Evolutionary conservation across 2,888 invertebrate species (phyloP), one percentile per base, ranked within the genome.

Genomic region (Calameuta pallipes): DNA sequence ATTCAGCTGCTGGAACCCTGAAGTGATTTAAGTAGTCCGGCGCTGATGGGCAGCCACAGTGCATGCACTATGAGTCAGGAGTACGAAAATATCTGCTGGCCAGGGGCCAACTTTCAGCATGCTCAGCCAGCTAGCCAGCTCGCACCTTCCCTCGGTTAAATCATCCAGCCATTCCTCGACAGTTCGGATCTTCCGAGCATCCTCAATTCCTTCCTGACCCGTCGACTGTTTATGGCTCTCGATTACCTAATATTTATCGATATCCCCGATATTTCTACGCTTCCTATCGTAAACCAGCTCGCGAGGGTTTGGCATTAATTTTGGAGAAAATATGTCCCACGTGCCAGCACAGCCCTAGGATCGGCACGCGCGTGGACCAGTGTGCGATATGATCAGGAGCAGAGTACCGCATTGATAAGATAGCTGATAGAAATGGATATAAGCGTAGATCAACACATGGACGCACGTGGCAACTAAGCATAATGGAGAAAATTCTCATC

Each of bases 81-180:
- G 80, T 81, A 86, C 84, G 85, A 86, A 87, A 89, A 89, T 89
- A 88, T 88, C 84, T 83, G 80, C 84, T 89, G 89, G 89, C 87
- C 82, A 78, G 75, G 78, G 82, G 88, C 89, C 89, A 89, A 88
- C 83, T 84, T 78, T 78, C 83, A 82, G 83, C 82, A 80, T 78
- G 76, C 23, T 56, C 9, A 23, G 23, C 23, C 15, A 23, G 41
- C 41, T 9, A 41, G 41, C 15, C 56, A 23, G 56, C 56, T 23
- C 56, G 56, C 56, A 56, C 56, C 56, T 56, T 56, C 6, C 56
- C 56, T 9, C 9, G 23, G 23, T 56, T 56, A 56, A 56, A 56
- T 56, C 56, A 15, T 56, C 56, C 56, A 23, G 9, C 9, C 23
- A 56, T 56, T 56, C 23, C 56, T 9, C 9, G 56, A 56, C 9